Conservation (phyloP, 2,888 invertebrate genomes). For the Trichopoda pennipes region DNA sequence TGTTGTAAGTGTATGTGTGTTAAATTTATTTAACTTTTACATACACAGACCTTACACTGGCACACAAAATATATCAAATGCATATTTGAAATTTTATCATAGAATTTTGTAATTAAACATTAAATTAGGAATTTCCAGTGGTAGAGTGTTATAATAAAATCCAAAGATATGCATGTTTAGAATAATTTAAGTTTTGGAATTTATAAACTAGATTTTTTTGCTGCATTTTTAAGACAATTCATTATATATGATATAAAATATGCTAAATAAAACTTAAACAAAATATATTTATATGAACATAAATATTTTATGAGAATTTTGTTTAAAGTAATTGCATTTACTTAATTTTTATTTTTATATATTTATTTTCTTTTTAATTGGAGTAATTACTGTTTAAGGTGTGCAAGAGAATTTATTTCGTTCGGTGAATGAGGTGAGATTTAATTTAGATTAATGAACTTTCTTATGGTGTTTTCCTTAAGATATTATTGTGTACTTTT, state of each 20-base stretch:
- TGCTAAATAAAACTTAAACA: not conserved
- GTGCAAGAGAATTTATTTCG: slow-evolving; percentile 8
- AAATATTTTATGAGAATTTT: not conserved
- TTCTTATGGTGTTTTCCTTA: too few relatives aligned
- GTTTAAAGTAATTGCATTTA: not conserved
- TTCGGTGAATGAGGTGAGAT: too few relatives aligned
- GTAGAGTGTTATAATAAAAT: slow-evolving; percentile 35
- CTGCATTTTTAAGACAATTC: not conserved
- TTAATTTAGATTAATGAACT: too few relatives aligned
- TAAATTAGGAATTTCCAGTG: slow-evolving; percentile 47
- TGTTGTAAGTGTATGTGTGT: not conserved
- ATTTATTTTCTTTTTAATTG: too few relatives aligned
- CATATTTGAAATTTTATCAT: slow-evolving; percentile 35
- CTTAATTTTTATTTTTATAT: not conserved
- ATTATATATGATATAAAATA: not conserved
- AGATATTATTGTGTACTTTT: too few relatives aligned
- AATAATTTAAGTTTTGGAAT: slow-evolving; percentile 20
- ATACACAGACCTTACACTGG: not conserved
- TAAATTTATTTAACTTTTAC: not conserved
- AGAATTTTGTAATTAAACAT: slow-evolving; percentile 50
- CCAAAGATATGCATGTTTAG: slow-evolving; percentile 27
- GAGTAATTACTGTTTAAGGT: not conserved
- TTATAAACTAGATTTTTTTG: not conserved
- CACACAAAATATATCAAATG: slow-evolving; percentile 32
- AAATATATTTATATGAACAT: not conserved